A percentile compares a stretch with the other conserved stretches of the same genome.
Conservation (phyloP, 2,113 vertebrate genomes). For the Lepisosteus oculatus region DNA sequence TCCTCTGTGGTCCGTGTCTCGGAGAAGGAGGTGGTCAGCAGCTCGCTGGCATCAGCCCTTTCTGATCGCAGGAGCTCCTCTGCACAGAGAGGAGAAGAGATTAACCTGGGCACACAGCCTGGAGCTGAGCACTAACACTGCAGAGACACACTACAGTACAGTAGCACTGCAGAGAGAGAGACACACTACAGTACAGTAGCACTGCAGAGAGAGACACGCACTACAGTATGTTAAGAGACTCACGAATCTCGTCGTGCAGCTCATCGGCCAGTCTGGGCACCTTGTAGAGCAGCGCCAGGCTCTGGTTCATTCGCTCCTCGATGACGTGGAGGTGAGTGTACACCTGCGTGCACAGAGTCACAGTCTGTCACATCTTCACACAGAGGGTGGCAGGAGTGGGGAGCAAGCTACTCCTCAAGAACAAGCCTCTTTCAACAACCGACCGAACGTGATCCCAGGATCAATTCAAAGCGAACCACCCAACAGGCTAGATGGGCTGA, state of each 20-base stretch:
- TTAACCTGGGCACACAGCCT: too few species aligned
- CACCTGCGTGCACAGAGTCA: constrained; percentile 59
- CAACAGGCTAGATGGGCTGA: too few species aligned
- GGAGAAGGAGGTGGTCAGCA: constrained; percentile 78
- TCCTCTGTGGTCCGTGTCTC: constrained; percentile 78
- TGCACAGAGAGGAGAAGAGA: constrained; percentile 28
- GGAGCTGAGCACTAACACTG: too few species aligned
- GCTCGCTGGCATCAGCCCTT: constrained; percentile 71
- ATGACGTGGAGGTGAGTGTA: constrained; percentile 87
- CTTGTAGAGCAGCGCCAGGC: constrained; percentile 80
- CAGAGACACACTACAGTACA: too few species aligned
- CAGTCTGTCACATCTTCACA: neutral
- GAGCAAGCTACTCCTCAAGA: too few species aligned
- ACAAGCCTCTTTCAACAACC: too few species aligned
- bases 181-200: neutral
- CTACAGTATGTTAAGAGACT: constrained; percentile 22
- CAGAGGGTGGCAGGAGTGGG: too few species aligned
- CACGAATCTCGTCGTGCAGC: constrained; percentile 79
- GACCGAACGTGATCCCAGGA: too few species aligned
- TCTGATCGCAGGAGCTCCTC: constrained; percentile 73
- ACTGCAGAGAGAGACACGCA: neutral
- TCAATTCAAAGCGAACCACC: too few species aligned
- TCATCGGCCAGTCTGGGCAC: constrained; percentile 75
- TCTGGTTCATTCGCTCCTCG: constrained; percentile 89
- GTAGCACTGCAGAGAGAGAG: neutral